phyloP scores from a whole-genome alignment of 2,797 vertebrate species.

The Myotis pilosus region DNA sequence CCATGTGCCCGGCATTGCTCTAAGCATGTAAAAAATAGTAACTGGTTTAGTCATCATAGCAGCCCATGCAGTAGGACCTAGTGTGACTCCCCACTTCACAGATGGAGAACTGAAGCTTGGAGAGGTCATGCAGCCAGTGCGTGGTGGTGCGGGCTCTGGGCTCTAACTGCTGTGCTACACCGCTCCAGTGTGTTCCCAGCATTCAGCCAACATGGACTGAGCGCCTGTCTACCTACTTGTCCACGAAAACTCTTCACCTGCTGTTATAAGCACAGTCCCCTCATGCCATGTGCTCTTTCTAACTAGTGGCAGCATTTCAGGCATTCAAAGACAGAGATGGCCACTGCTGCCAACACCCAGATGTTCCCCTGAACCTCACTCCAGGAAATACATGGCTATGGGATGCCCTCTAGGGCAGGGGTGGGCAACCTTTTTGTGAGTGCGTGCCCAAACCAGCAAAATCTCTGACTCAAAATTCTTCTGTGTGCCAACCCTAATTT shows the following conservation, averaged over 20 bases:
- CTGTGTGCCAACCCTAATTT: no score
- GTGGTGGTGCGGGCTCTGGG: fast-evolving
- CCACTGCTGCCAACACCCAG: background rate
- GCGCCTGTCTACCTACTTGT: background rate
- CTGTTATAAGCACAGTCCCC: background rate
- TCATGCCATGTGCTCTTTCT: background rate
- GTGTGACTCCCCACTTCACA: background rate
- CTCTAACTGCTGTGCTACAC: fast-evolving
- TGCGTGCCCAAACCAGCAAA: no score
- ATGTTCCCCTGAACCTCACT: background rate
- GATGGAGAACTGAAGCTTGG: background rate
- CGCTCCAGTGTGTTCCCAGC: fast-evolving
- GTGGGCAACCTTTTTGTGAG: no score
- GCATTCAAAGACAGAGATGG: background rate
- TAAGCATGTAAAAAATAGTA: background rate
- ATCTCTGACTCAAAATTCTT: no score
- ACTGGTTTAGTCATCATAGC: background rate
- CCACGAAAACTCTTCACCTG: background rate
- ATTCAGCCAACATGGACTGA: fast-evolving
- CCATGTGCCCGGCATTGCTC: background rate
- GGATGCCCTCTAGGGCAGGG: background rate
- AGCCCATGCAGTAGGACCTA: no score
- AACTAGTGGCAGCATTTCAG: background rate
- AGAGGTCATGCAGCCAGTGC: background rate
- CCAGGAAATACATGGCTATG: no score